These are phyloP conservation scores for Cabera pusaria DNA, from an alignment of 2,888 invertebrate genomes.

Conservation along the genomic window DNA sequence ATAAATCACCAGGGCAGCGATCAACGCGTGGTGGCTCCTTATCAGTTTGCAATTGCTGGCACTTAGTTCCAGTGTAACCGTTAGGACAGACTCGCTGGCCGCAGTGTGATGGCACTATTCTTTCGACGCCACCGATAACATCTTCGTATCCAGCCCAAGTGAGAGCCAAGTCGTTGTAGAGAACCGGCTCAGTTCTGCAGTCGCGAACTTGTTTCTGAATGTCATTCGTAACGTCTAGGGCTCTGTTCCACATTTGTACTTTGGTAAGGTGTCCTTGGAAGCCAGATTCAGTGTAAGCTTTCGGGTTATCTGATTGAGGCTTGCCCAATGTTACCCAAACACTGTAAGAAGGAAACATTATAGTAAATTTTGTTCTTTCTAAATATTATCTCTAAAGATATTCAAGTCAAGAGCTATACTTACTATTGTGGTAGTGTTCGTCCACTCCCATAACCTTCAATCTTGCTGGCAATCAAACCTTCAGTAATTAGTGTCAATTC, in stretches of 20 bases:
- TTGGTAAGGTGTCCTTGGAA: conserved; percentile 98
- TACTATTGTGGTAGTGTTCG: conserved; percentile 92
- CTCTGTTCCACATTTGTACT: conserved; percentile 96
- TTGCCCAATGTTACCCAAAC: conserved; percentile 97
- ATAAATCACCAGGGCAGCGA: conserved; percentile 96
- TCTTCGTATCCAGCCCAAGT: conserved; percentile 98
- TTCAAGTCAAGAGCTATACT: conserved; percentile 50
- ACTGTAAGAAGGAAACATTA: conserved; percentile 81
- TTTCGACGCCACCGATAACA: conserved; percentile 93
- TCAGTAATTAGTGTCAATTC: conserved; percentile 96
- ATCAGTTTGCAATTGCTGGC: conserved; percentile 92
- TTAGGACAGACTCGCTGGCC: conserved; percentile 95
- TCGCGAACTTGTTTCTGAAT: conserved; percentile 97
- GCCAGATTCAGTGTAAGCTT: conserved; percentile 93
- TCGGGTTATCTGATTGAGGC: conserved; percentile 91
- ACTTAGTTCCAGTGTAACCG: conserved; percentile 93
- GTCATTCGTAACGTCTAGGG: conserved; percentile 95
- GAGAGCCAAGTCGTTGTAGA: conserved; percentile 92
- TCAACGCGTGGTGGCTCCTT: conserved; percentile 94
- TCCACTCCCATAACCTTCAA: conserved; percentile 94
- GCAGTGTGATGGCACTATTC: conserved; percentile 95
- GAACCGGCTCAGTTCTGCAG: conserved; percentile 95
- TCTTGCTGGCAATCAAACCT: conserved; percentile 96
- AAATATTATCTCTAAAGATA: too few relatives aligned
- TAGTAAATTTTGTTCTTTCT: too few relatives aligned